These are phyloP conservation scores for Saccopteryx leptura DNA, from an alignment of 2,113 vertebrate species.

Conservation along the genomic window DNA sequence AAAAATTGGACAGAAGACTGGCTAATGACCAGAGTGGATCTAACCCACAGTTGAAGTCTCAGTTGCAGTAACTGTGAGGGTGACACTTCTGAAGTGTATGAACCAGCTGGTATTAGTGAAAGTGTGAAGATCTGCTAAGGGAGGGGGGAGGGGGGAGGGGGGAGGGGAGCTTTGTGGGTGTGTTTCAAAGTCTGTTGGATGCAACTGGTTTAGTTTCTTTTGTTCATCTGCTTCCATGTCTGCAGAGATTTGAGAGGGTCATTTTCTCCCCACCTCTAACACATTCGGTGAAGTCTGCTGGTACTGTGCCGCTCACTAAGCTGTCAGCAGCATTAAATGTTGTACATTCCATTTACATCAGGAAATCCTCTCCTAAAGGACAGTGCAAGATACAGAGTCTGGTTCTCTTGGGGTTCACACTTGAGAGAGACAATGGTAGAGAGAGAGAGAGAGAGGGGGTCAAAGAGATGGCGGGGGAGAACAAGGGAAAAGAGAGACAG, in stretches of 20 bases:
- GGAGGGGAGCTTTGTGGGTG: slow-evolving; percentile 84
- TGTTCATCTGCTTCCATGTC: slow-evolving; percentile 72
- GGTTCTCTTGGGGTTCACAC: not conserved
- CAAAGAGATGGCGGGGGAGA: not conserved
- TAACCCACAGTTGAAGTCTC: slow-evolving; percentile 83
- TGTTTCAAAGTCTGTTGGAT: slow-evolving; percentile 81
- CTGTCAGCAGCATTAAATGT: slow-evolving; percentile 59
- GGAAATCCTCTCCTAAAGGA: slow-evolving; percentile 6
- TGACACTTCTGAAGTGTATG: slow-evolving; percentile 82
- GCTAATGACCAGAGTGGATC: slow-evolving; percentile 67
- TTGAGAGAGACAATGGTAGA: not conserved
- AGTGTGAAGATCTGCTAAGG: slow-evolving; percentile 87
- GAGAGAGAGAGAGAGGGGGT: not conserved
- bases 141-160: slow-evolving; percentile 80
- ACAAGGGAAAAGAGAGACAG: not conserved
- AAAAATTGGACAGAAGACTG: slow-evolving; percentile 46
- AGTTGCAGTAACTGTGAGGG: slow-evolving; percentile 83
- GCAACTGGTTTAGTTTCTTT: slow-evolving; percentile 77
- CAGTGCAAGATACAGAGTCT: not conserved
- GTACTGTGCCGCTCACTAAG: not conserved
- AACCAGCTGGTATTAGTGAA: slow-evolving; percentile 89
- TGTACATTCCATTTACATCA: slow-evolving; percentile 37
- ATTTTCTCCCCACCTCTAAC: not conserved
- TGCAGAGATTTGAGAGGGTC: slow-evolving; percentile 65
- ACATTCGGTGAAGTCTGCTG: slow-evolving; percentile 54